Conservation (phyloP, 2,113 vertebrate species). For the Upupa epops region DNA sequence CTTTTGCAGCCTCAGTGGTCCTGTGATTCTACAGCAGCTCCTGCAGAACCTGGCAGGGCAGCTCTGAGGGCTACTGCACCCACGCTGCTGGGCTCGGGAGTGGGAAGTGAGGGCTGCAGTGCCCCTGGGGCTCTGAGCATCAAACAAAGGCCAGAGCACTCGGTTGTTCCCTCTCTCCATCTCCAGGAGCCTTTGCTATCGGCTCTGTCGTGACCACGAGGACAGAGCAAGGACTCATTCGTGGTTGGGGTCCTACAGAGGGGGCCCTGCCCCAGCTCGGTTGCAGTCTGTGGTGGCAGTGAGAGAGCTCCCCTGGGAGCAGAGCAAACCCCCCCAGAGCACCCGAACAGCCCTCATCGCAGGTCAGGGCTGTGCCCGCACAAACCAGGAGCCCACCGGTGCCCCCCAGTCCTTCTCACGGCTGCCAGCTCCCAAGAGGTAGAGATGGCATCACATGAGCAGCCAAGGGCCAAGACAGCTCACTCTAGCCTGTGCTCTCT, state of each 20-base stretch:
- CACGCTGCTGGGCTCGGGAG: accelerated
- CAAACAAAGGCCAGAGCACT: neutral
- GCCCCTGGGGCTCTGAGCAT: neutral
- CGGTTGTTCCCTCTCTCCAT: neutral
- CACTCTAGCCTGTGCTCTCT: neutral
- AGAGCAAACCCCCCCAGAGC: neutral
- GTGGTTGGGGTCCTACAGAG: neutral
- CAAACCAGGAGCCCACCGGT: too few relatives aligned
- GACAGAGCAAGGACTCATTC: neutral
- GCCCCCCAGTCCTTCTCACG: accelerated
- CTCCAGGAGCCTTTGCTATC: neutral
- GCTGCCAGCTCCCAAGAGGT: neutral
- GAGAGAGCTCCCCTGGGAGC: neutral
- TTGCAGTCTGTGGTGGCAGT: neutral
- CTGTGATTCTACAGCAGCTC: too few relatives aligned
- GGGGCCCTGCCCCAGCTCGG: too few relatives aligned
- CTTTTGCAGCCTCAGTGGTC: too few relatives aligned
- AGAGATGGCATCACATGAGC: neutral
- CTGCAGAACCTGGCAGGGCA: neutral
- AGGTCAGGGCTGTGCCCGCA: neutral
- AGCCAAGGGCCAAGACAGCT: neutral
- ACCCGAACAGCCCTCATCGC: neutral
- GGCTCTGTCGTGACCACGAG: neutral
- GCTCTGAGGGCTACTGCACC: neutral
- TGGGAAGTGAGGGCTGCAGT: neutral